A percentile compares a stretch with the other conserved stretches of the same genome.
phyloP scores from a whole-genome alignment of 2,797 vertebrate species.

The Spinus pinus region DNA sequence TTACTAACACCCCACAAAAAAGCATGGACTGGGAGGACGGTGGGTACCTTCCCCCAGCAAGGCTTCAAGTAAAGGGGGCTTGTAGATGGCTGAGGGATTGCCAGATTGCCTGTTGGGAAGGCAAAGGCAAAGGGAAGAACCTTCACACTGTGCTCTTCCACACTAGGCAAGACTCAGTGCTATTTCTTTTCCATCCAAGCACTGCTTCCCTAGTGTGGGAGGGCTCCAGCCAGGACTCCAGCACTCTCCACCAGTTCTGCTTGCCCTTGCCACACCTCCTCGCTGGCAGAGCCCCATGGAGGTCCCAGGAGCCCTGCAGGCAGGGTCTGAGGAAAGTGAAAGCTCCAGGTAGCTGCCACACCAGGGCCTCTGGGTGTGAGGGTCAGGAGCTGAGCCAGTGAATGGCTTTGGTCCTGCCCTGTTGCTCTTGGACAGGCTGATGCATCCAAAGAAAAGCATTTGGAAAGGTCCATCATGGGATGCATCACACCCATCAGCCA shows the following conservation, averaged over 20 bases:
- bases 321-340: background rate
- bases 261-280: background rate
- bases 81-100: background rate
- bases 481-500: background rate
- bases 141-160: background rate
- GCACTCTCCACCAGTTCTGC: background rate
- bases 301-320: background rate
- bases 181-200: background rate
- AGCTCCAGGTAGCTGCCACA: background rate
- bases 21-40: background rate
- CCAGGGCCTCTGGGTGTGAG: background rate
- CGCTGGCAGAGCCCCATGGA: background rate
- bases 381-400: background rate
- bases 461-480: background rate
- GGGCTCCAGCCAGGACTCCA: background rate
- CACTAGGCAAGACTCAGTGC: accelerated
- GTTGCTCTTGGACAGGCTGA: background rate
- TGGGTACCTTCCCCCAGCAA: background rate
- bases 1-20: background rate
- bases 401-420: background rate
- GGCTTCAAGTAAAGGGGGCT: background rate
- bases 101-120: background rate
- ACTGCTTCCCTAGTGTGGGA: background rate
- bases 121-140: background rate
- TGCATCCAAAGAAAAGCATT: background rate